These are phyloP conservation scores for Brotula barbata DNA, from an alignment of 2,797 vertebrate genomes.

Conservation along the genomic window DNA sequence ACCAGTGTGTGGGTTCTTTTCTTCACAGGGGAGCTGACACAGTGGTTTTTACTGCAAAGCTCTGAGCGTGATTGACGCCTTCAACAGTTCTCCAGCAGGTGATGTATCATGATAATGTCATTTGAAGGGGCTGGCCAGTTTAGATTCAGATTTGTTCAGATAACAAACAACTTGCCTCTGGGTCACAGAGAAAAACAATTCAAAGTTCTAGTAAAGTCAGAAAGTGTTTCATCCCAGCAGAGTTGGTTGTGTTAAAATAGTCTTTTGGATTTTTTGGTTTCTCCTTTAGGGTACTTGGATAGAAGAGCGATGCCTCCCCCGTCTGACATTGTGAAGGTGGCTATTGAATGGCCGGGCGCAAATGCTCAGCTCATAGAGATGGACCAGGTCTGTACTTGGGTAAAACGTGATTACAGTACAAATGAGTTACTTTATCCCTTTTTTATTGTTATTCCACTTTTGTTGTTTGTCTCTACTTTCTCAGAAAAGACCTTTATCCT, in stretches of 20 bases:
- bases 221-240: background rate
- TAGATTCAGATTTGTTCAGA: no score
- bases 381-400: conserved; percentile 84
- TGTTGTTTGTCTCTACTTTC: conserved; percentile 45
- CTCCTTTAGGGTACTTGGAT: conserved; percentile 31
- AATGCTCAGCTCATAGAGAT: conserved; percentile 98
- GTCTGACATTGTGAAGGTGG: conserved; percentile 96
- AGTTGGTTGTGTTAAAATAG: background rate
- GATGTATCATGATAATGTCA: conserved; percentile 16
- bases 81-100: conserved; percentile 58
- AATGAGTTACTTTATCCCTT: no score
- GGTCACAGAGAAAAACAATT: background rate
- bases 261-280: background rate
- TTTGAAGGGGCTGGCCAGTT: background rate
- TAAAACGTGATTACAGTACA: background rate
- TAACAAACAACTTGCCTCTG: conserved; percentile 1
- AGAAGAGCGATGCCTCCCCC: conserved; percentile 84
- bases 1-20: conserved; percentile 48
- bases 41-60: conserved; percentile 55
- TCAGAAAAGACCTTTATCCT: conserved; percentile 95
- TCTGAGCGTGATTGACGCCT: conserved; percentile 56
- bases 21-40: conserved; percentile 64
- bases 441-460: no score
- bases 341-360: conserved; percentile 97
- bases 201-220: background rate